A percentile compares a stretch with the other conserved stretches of the same genome.
phyloP scores from a whole-genome alignment of 2,888 invertebrate genomes.

The Miltochrista miniata region DNA sequence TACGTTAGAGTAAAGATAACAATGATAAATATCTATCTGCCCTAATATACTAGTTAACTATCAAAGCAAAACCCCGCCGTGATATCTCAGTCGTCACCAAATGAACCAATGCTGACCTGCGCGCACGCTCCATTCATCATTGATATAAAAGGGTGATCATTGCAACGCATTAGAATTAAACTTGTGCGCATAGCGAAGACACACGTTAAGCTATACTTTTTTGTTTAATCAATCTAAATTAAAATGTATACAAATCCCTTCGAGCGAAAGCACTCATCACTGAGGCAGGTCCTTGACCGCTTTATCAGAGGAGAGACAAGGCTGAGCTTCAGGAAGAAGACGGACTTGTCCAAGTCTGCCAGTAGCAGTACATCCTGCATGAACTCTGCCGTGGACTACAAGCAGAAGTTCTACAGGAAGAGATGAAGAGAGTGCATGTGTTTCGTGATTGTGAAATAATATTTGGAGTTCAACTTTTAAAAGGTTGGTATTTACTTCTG shows the following conservation, averaged over 20 bases:
- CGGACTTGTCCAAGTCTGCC: constrained; percentile 49
- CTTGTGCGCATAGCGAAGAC: constrained; percentile 40
- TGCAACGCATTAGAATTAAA: constrained; percentile 39
- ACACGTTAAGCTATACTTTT: constrained; percentile 41
- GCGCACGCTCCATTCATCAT: constrained; percentile 54
- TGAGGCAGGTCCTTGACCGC: constrained; percentile 86
- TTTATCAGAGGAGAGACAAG: constrained; percentile 79
- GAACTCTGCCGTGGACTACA: constrained; percentile 54
- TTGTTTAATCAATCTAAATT: constrained; percentile 9
- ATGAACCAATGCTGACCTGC: constrained; percentile 54
- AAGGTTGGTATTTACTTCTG: constrained; percentile 66
- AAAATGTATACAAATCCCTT: constrained; percentile 88
- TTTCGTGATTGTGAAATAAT: constrained; percentile 62
- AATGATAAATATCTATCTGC: too few relatives aligned
- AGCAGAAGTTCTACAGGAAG: constrained; percentile 48
- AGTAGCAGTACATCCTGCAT: constrained; percentile 60
- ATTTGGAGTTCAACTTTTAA: constrained; percentile 45
- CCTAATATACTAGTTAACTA: constrained; percentile 26
- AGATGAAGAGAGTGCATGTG: constrained; percentile 57
- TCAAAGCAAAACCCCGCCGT: constrained; percentile 43
- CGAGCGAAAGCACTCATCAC: constrained; percentile 87
- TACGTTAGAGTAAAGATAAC: too few relatives aligned
- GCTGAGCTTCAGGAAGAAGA: constrained; percentile 67
- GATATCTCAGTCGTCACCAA: constrained; percentile 42
- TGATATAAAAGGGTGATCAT: constrained; percentile 56